Conservation (phyloP, 2,888 invertebrate genomes). For the Chirona hameri region DNA sequence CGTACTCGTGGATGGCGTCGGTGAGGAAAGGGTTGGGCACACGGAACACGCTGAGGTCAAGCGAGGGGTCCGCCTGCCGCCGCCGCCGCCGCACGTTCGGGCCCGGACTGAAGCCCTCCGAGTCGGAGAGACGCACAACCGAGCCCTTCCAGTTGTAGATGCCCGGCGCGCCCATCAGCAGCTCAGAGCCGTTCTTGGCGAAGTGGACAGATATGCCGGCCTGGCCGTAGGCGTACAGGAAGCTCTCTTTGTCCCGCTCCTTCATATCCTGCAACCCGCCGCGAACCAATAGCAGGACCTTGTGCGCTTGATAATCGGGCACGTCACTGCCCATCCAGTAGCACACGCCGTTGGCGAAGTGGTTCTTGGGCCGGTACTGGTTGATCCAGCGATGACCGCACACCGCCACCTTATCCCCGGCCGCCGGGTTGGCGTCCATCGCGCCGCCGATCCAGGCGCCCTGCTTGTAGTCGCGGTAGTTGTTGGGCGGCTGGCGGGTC, state of each 20-base stretch:
- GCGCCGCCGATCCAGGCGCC: neutral
- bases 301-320: constrained; percentile 31
- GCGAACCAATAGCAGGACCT: constrained; percentile 33
- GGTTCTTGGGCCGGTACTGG: constrained; percentile 23
- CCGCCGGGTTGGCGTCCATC: too few species aligned
- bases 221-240: neutral
- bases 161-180: constrained; percentile 35
- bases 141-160: constrained; percentile 35
- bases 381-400: constrained; percentile 37
- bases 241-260: neutral
- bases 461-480: constrained; percentile 1
- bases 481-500: neutral
- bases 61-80: neutral
- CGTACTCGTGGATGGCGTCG: neutral
- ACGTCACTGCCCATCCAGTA: constrained; percentile 33
- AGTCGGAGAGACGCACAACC: neutral
- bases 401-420: too few species aligned
- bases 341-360: constrained; percentile 37
- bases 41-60: neutral
- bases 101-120: neutral
- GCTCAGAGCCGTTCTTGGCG: neutral
- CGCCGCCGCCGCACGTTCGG: neutral
- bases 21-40: neutral
- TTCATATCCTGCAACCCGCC: neutral
- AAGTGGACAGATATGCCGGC: constrained; percentile 7